Evolutionary conservation across 2,797 vertebrate genomes (phyloP).

Genomic region (Leontocebus nigricollis): DNA sequence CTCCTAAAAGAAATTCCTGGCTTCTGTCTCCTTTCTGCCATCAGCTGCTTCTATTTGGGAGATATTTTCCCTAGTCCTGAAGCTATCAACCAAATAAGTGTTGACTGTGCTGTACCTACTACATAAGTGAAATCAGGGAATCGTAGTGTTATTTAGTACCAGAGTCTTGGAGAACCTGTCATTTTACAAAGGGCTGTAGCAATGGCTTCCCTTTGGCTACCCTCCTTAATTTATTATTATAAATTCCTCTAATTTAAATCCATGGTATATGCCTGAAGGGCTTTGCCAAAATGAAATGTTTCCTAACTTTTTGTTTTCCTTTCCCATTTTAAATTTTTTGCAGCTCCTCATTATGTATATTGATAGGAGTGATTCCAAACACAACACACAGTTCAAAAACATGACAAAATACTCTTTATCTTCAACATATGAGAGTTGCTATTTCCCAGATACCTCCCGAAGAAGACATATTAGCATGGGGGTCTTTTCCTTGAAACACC

Average conservation of each 20-base stretch:
- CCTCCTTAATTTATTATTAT: not conserved
- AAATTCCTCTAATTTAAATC: not conserved
- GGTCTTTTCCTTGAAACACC: not conserved
- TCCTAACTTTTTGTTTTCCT: not conserved
- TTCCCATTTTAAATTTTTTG: slow-evolving; percentile 10
- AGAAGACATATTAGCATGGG: not conserved
- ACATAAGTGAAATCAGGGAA: not conserved
- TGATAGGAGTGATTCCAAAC: not conserved
- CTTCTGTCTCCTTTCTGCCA: not conserved
- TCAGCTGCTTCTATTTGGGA: not conserved
- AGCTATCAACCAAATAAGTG: not conserved
- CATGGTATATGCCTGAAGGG: not conserved
- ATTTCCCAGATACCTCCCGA: not conserved
- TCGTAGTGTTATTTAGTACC: not conserved
- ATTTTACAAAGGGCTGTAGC: not conserved
- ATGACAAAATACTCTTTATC: not conserved
- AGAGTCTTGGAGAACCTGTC: not conserved
- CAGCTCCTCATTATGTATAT: not conserved
- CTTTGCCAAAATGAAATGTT: not conserved
- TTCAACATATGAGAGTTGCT: not conserved
- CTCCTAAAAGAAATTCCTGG: not conserved
- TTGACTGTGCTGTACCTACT: not conserved
- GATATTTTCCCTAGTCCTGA: not conserved
- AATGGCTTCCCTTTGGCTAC: not conserved
- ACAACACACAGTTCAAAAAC: not conserved